Evolutionary conservation across 53 echinoderm and acorn worm genomes (phyloP), one percentile per base, ranked within the genome.

Genomic region (Echinometra lucunter): DNA sequence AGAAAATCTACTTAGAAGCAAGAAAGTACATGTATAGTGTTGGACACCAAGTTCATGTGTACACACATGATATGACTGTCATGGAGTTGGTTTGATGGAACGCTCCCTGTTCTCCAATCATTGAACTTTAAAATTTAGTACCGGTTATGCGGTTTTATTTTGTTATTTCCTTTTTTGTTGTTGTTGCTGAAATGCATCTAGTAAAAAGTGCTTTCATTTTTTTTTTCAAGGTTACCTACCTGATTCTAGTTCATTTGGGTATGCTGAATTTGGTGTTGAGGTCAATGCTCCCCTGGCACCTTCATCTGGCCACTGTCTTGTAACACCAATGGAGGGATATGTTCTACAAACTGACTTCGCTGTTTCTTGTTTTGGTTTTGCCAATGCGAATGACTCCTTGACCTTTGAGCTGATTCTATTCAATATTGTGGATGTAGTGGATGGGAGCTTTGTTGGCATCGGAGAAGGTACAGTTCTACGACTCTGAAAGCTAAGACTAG

Each of bases 231-330:
- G 85, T 85, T 27, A n/a, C 49, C 85, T 49, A n/a, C 49, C 49
- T n/a, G 30, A 85, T 30, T 85, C 44, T 7, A 82, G 42, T 82
- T 82, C 85, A 17, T 28, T n/a, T 19, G 85, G 85, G 28, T 53
- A 85, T 85, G 45, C 85, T 28, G 85, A 85, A 85, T 45, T 85
- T 3, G n/a, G 27, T 19, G 11, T 85, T 3, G 2, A 28, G n/a
- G 18, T 85, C 53, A 85, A 85, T 85, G 85, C 85, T n/a, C 85
- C 53, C n/a, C n/a, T n/a, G n/a, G n/a, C n/a, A 49, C 85, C 85
- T 49, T n/a, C 85, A 49, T 49, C 28, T 49, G 85, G 85, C 53
- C 27, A 1, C 49, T 85, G 85, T 49, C 0, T 37, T 12, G n/a
- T 85, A 2, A 85, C 85, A 45, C 85, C 85, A 3, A 49, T 1